Evolutionary conservation across 2,113 vertebrate genomes (phyloP).

Genomic region (Sphyrna mokarran): DNA sequence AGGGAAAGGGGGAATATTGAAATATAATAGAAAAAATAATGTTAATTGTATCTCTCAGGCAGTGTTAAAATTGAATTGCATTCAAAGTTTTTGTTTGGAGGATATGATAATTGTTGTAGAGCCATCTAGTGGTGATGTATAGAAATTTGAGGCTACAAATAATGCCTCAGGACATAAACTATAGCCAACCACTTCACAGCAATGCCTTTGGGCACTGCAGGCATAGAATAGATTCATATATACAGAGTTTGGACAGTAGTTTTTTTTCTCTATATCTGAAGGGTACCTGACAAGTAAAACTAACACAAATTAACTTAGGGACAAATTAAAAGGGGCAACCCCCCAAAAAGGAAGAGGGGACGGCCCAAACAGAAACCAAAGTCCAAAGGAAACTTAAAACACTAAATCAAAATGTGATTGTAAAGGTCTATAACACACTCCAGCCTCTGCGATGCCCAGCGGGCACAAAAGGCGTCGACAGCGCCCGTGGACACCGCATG

Average conservation of each 20-base stretch:
- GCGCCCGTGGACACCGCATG: too few species aligned
- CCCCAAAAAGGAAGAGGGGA: too few species aligned
- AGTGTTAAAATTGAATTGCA: not conserved
- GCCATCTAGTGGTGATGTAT: constrained; percentile 25
- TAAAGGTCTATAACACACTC: too few species aligned
- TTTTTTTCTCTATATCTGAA: too few species aligned
- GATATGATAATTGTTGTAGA: not conserved
- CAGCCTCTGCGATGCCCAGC: too few species aligned
- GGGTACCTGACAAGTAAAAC: too few species aligned
- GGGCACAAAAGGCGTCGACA: too few species aligned
- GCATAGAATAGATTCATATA: not conserved
- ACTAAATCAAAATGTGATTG: too few species aligned
- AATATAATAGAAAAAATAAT: not conserved
- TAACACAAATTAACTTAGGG: too few species aligned
- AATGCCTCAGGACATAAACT: not conserved
- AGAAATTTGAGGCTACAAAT: not conserved
- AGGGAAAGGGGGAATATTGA: not conserved
- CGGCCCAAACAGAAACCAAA: too few species aligned
- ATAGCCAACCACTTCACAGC: not conserved
- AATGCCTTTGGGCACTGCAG: not conserved
- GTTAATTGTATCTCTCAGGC: not conserved
- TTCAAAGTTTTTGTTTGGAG: not conserved
- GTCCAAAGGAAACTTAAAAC: too few species aligned
- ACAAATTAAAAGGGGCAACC: too few species aligned
- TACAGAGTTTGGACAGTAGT: not conserved